Percentiles rank a stretch among this genome's conserved stretches.
These are phyloP conservation scores for Oriolus oriolus DNA, from an alignment of 2,113 vertebrate species.

Conservation along the genomic window DNA sequence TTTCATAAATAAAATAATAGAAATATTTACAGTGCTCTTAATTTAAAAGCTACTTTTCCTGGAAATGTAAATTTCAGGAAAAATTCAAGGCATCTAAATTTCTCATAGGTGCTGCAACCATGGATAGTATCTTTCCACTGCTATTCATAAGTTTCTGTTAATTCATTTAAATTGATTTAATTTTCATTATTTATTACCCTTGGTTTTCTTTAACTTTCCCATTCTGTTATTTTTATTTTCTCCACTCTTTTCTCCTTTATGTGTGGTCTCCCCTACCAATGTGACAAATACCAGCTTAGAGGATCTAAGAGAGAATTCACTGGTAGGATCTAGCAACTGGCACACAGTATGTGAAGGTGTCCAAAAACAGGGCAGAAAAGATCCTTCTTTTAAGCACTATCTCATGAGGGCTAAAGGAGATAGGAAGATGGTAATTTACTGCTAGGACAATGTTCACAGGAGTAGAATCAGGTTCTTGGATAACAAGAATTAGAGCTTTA, in stretches of 20 bases:
- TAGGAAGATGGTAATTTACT: background rate
- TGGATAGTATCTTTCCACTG: background rate
- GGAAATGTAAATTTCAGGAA: background rate
- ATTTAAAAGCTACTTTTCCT: background rate
- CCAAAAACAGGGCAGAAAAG: background rate
- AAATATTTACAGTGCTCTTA: background rate
- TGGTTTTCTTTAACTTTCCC: background rate
- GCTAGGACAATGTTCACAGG: background rate
- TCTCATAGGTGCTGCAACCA: background rate
- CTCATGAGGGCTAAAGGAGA: background rate
- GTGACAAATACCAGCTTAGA: background rate
- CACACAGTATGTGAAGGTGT: background rate
- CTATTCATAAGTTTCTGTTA: background rate
- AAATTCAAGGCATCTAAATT: background rate
- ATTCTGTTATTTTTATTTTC: background rate
- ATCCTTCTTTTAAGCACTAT: background rate
- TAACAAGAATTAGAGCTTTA: background rate
- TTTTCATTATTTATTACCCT: background rate
- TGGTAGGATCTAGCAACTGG: background rate
- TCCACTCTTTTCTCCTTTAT: background rate
- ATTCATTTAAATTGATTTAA: background rate
- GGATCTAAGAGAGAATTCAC: background rate
- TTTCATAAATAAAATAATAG: background rate
- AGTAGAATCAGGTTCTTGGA: background rate
- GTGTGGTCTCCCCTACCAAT: background rate